Conservation (phyloP, 2,113 vertebrate species). For the Leucosticte australis region DNA sequence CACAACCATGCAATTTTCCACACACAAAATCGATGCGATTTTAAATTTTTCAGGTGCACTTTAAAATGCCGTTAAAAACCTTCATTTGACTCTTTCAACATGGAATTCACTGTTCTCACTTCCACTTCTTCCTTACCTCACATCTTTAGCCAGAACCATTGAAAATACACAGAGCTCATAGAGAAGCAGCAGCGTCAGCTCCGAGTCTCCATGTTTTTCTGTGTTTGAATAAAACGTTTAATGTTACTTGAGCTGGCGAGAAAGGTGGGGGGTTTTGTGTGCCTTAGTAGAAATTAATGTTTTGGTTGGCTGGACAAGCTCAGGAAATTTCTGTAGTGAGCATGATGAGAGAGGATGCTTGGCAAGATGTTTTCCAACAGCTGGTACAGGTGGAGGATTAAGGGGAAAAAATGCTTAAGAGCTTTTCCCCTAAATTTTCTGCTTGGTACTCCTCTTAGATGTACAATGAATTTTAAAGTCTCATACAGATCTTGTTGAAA, state of each 20-base stretch:
- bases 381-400: constrained; percentile 46
- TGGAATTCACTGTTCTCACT: constrained; percentile 55
- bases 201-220: constrained; percentile 38
- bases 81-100: constrained; percentile 41
- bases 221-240: constrained; percentile 52
- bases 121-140: constrained; percentile 41
- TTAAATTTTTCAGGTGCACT: constrained; percentile 27
- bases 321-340: constrained; percentile 60
- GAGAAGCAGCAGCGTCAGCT: constrained; percentile 25
- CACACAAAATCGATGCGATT: background rate
- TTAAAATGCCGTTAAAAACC: constrained; percentile 34
- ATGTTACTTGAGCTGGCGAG: constrained; percentile 55
- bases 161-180: constrained; percentile 42
- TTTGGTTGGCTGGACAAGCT: constrained; percentile 46
- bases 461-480: background rate
- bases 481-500: background rate
- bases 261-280: constrained; percentile 49
- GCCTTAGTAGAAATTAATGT: constrained; percentile 53
- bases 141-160: constrained; percentile 53
- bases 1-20: background rate
- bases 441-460: background rate
- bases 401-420: background rate
- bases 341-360: constrained; percentile 51
- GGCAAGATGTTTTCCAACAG: constrained; percentile 42
- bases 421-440: background rate